These are phyloP conservation scores for Cantharis nigra DNA, from an alignment of 2,888 invertebrate species.

Conservation along the genomic window DNA sequence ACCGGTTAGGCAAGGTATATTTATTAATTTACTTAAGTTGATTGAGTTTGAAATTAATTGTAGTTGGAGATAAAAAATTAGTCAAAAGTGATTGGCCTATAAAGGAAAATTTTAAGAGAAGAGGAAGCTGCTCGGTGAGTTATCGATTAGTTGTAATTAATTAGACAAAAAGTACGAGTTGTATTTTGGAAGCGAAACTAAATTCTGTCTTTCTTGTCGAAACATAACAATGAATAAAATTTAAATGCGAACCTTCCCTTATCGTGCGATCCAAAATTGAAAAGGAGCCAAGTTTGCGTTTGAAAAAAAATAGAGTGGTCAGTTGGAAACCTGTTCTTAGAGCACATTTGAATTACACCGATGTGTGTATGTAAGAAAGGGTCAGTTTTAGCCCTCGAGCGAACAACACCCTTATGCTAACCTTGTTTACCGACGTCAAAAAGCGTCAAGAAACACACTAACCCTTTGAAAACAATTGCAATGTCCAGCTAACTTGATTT, in stretches of 20 bases:
- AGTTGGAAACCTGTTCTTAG: constrained; percentile 45
- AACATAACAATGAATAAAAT: constrained; percentile 19
- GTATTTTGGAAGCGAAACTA: neutral
- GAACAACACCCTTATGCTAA: constrained; percentile 24
- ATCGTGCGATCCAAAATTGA: neutral
- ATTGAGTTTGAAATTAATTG: too few relatives aligned
- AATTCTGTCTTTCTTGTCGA: neutral
- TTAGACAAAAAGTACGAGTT: neutral
- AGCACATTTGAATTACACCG: constrained; percentile 38
- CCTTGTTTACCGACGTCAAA: constrained; percentile 11
- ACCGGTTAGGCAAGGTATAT: too few relatives aligned
- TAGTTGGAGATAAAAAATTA: neutral
- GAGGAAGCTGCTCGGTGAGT: neutral
- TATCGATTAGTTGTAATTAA: neutral
- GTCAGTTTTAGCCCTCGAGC: constrained; percentile 33
- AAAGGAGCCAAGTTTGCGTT: constrained; percentile 2
- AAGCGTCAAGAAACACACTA: constrained; percentile 37
- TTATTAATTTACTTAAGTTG: too few relatives aligned
- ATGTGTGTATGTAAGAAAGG: constrained; percentile 34
- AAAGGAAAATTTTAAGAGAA: neutral
- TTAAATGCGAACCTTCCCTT: constrained; percentile 23
- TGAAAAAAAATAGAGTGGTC: constrained; percentile 29
- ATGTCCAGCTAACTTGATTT: constrained; percentile 53
- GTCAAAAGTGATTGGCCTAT: neutral
- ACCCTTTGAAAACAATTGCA: constrained; percentile 44